Evolutionary conservation across 2,797 vertebrate species (phyloP).

Genomic region (Tapera naevia): DNA sequence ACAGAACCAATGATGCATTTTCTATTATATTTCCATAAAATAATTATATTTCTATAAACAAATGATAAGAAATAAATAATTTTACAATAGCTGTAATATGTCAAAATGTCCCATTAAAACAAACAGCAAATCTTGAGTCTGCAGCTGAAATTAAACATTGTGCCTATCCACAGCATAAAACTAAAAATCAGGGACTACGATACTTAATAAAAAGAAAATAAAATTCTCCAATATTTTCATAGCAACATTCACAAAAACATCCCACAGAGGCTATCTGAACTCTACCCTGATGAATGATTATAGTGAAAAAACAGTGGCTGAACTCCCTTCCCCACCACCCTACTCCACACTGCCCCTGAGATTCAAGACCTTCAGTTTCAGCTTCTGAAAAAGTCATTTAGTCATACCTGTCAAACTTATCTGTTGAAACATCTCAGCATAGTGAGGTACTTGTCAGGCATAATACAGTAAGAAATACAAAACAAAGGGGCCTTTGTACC

Average conservation of each 20-base stretch:
- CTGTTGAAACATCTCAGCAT: not conserved
- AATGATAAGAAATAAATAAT: not conserved
- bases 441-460: not conserved
- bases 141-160: not conserved
- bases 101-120: not conserved
- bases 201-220: not conserved
- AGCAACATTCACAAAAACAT: not conserved
- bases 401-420: not conserved
- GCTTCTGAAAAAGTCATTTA: not conserved
- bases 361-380: not conserved
- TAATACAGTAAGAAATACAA: not conserved
- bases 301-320: not conserved
- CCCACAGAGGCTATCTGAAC: not conserved
- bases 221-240: not conserved
- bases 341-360: too few relatives aligned
- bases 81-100: not conserved
- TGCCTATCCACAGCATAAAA: not conserved
- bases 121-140: not conserved
- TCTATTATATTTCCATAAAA: too few relatives aligned
- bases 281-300: not conserved
- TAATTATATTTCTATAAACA: not conserved
- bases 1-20: not conserved
- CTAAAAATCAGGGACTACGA: not conserved
- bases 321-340: fast-evolving
- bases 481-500: not conserved